Conservation (phyloP, 1,140 invertebrate genomes). For the Drosophila watanabei region DNA sequence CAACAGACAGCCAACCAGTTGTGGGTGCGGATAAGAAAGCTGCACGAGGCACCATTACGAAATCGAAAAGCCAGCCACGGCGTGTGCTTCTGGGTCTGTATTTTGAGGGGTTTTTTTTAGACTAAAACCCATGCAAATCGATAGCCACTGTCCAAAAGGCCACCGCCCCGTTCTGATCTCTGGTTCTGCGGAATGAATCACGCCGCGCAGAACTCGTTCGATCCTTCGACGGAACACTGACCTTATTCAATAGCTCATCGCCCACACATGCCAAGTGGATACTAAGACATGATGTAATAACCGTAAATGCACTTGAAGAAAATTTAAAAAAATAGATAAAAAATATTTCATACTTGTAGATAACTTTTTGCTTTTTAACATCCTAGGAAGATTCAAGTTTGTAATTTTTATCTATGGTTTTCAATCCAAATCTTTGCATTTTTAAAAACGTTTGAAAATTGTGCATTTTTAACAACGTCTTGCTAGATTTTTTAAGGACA, state of each 20-base stretch:
- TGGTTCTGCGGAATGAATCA: constrained; percentile 32
- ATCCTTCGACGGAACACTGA: constrained; percentile 59
- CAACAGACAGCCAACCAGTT: constrained; percentile 42
- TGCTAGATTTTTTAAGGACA: no score
- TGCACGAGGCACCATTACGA: constrained; percentile 28
- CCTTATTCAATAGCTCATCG: constrained; percentile 67
- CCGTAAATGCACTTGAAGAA: constrained; percentile 19
- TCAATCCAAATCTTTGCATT: no score
- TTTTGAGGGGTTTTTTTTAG: neutral
- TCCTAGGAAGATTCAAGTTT: no score
- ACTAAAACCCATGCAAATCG: constrained; percentile 11
- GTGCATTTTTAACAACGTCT: no score
- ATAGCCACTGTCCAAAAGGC: constrained; percentile 3
- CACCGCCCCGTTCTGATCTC: constrained; percentile 30
- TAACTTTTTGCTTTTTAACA: rapidly evolving
- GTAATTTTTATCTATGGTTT: neutral
- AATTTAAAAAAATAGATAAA: neutral
- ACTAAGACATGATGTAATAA: constrained; percentile 12
- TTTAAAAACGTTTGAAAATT: no score
- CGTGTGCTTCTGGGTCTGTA: constrained; percentile 5
- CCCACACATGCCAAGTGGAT: constrained; percentile 29
- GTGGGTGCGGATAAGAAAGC: constrained; percentile 58
- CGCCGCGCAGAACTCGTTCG: constrained; percentile 1
- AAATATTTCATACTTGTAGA: neutral
- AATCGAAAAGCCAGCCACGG: constrained; percentile 18